Base-by-base conservation (phyloP, 2,113 vertebrate genomes). In the Microcebus murinus region DNA sequence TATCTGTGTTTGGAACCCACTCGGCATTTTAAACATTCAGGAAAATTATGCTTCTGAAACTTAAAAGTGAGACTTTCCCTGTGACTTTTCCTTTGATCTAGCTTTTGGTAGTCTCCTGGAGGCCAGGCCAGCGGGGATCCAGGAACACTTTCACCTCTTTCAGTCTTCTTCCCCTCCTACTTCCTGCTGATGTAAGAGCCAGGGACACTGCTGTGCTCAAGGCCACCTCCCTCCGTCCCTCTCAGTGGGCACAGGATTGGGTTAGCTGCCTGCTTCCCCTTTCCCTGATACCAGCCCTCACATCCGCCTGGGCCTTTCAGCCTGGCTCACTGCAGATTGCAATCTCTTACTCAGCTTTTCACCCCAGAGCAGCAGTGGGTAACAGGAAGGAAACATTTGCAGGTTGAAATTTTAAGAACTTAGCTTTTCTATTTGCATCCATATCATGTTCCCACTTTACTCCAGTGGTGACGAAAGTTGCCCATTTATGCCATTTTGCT, bases 341-440 rank as follows among this genome's bases (percentile, higher is more conserved):
- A 92, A 42, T 80, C 87, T 79, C 71, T 70, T 52, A 42, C 29
- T 96, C 42, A 42, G 94, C 82, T 76, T 90, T 90, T 94, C 7
- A 65, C 57, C 52, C 45, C 65, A 14, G 52, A 63, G 96, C 84
- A 87, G 31, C 31, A 65, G 39, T 81, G 39, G n/a, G 21, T 57
- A 91, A 87, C 88, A 88, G 91, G 91, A 96, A 95, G 95, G 96
- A 97, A 92, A 59, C 63, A 74, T 31, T 57, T 31, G 34, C 70
- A 85, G 21, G 84, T 25, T 65, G 70, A 96, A 87, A 84, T 52
- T 23, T 31, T 57, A 52, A 96, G 94, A 90, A 57, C 11, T 84
- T 95, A 70, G 70, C 36, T 92, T 80, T 92, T 81, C 48, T 80
- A 42, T 84, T 96, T 81, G 73, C 74, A 87, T 90, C 63, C 10